phyloP scores from a whole-genome alignment of 2,888 invertebrate genomes.

The Drosophila paramelanica region DNA sequence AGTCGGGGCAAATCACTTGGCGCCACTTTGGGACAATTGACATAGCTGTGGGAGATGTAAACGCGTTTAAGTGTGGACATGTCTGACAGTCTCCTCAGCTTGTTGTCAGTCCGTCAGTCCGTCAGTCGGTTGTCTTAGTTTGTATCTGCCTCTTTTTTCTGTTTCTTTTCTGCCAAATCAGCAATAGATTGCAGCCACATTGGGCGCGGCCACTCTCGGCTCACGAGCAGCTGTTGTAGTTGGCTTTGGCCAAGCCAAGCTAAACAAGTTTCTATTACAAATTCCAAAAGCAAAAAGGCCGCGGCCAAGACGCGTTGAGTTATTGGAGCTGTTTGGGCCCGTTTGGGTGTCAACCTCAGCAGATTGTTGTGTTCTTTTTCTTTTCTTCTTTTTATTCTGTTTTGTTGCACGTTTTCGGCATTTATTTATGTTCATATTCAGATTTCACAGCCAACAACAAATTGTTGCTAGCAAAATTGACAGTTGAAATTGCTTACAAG shows the following conservation, averaged over 20 bases:
- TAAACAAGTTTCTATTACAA: conserved; percentile 73
- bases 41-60: conserved; percentile 37
- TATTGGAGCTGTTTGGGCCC: conserved; percentile 62
- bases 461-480: conserved; percentile 59
- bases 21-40: conserved; percentile 54
- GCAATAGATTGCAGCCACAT: conserved; percentile 59
- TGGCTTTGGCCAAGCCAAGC: conserved; percentile 27
- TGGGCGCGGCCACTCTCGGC: conserved; percentile 42
- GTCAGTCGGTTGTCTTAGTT: background rate
- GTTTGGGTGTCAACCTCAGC: conserved; percentile 73
- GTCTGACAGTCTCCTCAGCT: conserved; percentile 2
- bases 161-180: conserved; percentile 58
- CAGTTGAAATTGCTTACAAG: conserved; percentile 73
- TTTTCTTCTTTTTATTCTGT: conserved; percentile 19
- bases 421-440: conserved; percentile 61
- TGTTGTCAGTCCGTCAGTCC: background rate
- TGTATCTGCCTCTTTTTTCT: conserved; percentile 13
- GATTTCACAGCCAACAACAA: conserved; percentile 57
- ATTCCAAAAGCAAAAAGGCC: conserved; percentile 41
- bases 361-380: conserved; percentile 39
- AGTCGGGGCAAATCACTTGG: conserved; percentile 24
- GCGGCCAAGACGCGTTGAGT: conserved; percentile 42
- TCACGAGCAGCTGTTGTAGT: conserved; percentile 26
- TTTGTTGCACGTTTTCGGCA: conserved; percentile 29
- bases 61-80: conserved; percentile 16